A percentile compares a stretch with the other conserved stretches of the same genome.
Conservation (phyloP, 2,113 vertebrate genomes). For the Sceloporus tristichus region DNA sequence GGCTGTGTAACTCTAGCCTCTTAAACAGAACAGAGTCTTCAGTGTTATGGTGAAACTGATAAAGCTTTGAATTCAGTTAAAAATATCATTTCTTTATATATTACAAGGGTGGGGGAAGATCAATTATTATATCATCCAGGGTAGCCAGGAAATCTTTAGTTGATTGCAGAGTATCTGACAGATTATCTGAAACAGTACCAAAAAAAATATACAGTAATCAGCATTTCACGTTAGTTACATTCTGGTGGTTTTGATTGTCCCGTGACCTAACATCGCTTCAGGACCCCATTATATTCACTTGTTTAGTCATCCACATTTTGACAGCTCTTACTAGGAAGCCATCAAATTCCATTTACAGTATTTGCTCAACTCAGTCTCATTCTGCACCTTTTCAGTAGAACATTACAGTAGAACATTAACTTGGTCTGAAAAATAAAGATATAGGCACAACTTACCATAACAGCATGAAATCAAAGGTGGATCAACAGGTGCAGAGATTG, state of each 20-base stretch:
- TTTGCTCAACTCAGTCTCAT: not conserved
- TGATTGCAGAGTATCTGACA: slow-evolving; percentile 68
- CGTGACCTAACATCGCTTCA: not conserved
- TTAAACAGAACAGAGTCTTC: not conserved
- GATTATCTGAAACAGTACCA: not conserved
- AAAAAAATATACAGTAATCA: slow-evolving; percentile 43
- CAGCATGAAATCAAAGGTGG: slow-evolving; percentile 60
- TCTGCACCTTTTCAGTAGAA: not conserved
- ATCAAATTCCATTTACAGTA: not conserved
- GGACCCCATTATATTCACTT: not conserved
- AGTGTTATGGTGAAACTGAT: slow-evolving; percentile 12
- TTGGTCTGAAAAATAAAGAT: rapidly evolving
- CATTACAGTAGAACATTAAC: not conserved
- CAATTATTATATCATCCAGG: slow-evolving; percentile 74
- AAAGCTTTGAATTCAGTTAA: slow-evolving; percentile 36
- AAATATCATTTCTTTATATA: slow-evolving; percentile 39
- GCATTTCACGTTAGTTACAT: slow-evolving; percentile 18
- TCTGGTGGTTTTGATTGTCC: not conserved
- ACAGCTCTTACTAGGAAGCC: not conserved
- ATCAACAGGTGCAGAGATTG: slow-evolving; percentile 68
- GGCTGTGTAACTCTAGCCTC: not conserved
- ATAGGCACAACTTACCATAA: slow-evolving; percentile 69
- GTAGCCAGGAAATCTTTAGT: slow-evolving; percentile 71
- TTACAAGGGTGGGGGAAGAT: slow-evolving; percentile 72
- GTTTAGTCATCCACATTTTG: not conserved